Base-by-base conservation (phyloP, 2,113 vertebrate genomes). In the Microcebus jonahi region DNA sequence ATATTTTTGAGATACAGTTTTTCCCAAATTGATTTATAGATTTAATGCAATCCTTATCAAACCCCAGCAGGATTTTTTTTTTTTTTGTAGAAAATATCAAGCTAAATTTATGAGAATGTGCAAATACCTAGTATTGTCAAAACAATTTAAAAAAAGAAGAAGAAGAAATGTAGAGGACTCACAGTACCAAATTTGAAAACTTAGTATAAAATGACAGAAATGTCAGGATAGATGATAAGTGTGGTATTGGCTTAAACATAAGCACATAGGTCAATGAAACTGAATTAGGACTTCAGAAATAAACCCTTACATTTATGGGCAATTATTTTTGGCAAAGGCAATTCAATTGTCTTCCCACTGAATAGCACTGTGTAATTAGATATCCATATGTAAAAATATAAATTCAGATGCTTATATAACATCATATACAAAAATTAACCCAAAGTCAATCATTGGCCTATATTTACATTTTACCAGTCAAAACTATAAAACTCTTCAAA, bases 1-100 rank as follows among this genome's bases (percentile, higher is more conserved):
- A 39, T 93, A 86, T 42, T 55, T 15, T 36, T 42, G 48, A 20
- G 18, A 81, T 31, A 34, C 8, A 92, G 31, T 76, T 63, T 86
- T 29, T 31, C 59, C 53, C 12, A 82, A 70, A 63, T 14, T 90
- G 45, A 96, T 71, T 18, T 70, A 82, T 67, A 79, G 23, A 81
- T 68, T 75, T 83, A 90, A 80, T 67, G 3, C n/a, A 91, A 53
- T 68, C 50, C 9, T 95, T 94, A 29, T 84, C 59, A 93, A 84
- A 91, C 21, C 5, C 34, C 29, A 67, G 5, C 10, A 75, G 21
- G 20, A 90, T 4, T 31, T 59, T 75, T 79, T 27, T 27, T 59
- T 75, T 79, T 27, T 27, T 61, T 11, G 15, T 61, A 67, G 29
- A 90, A 90, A 83, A 93, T 18, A 90, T 11, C 55, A 91, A 73